Conservation (phyloP, 2,888 invertebrate species). For the Drosophila suboccidentalis region DNA sequence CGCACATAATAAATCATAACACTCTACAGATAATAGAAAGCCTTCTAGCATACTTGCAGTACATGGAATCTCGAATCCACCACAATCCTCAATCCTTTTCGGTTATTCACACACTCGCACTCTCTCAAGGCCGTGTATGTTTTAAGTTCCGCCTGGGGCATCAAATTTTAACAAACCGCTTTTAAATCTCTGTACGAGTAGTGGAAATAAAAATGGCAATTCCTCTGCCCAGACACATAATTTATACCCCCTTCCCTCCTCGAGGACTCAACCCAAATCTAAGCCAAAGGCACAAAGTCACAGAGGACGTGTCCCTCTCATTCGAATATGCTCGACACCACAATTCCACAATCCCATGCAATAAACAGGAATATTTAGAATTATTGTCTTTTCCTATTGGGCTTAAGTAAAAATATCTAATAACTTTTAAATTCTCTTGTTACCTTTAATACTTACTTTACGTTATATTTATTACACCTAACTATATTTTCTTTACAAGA, state of each 20-base stretch:
- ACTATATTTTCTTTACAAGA: no score
- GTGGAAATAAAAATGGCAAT: constrained; percentile 37
- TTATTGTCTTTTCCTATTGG: constrained; percentile 1
- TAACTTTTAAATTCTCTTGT: no score
- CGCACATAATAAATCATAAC: constrained; percentile 78
- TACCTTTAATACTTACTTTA: not conserved
- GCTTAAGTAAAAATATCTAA: not conserved
- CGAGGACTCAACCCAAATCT: not conserved
- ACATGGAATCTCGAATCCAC: constrained; percentile 33
- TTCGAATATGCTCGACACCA: not conserved
- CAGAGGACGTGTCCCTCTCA: not conserved
- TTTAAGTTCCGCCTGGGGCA: constrained; percentile 46
- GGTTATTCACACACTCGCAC: constrained; percentile 6
- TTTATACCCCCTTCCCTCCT: constrained; percentile 31
- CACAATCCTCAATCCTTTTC: constrained; percentile 26
- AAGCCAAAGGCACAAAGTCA: constrained; percentile 11
- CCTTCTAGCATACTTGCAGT: constrained; percentile 41
- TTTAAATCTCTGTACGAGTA: constrained; percentile 18
- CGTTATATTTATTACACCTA: no score
- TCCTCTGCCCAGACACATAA: constrained; percentile 43
- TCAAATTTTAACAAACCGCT: constrained; percentile 56
- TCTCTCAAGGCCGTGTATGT: not conserved
- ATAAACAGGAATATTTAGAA: not conserved
- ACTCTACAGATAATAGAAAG: constrained; percentile 76
- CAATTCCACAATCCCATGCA: not conserved